These are phyloP conservation scores for Nomada fucata DNA, from an alignment of 2,888 invertebrate genomes.

Conservation along the genomic window DNA sequence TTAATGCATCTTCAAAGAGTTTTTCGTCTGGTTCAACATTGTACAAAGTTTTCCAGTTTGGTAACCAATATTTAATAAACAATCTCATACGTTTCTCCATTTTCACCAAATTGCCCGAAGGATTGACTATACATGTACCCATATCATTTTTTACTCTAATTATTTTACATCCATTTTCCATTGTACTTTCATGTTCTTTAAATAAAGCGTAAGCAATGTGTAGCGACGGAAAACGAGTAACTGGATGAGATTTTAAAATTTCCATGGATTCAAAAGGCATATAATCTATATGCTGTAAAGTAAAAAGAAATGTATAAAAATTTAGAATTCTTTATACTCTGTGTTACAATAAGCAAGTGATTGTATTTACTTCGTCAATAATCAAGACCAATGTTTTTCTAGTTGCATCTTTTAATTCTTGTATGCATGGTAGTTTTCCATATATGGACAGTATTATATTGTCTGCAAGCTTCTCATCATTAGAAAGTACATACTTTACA, in stretches of 20 bases:
- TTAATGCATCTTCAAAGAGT: constrained; percentile 86
- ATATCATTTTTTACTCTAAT: constrained; percentile 85
- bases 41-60: constrained; percentile 87
- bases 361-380: constrained; percentile 87
- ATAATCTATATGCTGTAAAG: constrained; percentile 88
- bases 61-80: constrained; percentile 86
- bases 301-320: constrained; percentile 30
- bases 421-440: constrained; percentile 68
- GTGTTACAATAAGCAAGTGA: constrained; percentile 6
- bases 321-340: not conserved
- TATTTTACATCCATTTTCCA: constrained; percentile 86
- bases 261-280: constrained; percentile 93
- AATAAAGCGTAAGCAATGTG: constrained; percentile 88
- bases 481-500: constrained; percentile 81
- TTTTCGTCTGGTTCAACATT: constrained; percentile 86
- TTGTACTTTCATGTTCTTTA: constrained; percentile 86
- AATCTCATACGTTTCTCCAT: constrained; percentile 88
- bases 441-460: constrained; percentile 79
- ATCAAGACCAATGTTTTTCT: constrained; percentile 88
- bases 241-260: constrained; percentile 88
- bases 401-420: constrained; percentile 83
- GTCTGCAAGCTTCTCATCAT: constrained; percentile 76
- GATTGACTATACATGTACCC: constrained; percentile 86
- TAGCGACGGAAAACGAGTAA: constrained; percentile 90
- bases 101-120: constrained; percentile 87